A percentile compares a stretch with the other conserved stretches of the same genome.
phyloP scores from a whole-genome alignment of 2,113 vertebrate genomes.

The Uria aalge region DNA sequence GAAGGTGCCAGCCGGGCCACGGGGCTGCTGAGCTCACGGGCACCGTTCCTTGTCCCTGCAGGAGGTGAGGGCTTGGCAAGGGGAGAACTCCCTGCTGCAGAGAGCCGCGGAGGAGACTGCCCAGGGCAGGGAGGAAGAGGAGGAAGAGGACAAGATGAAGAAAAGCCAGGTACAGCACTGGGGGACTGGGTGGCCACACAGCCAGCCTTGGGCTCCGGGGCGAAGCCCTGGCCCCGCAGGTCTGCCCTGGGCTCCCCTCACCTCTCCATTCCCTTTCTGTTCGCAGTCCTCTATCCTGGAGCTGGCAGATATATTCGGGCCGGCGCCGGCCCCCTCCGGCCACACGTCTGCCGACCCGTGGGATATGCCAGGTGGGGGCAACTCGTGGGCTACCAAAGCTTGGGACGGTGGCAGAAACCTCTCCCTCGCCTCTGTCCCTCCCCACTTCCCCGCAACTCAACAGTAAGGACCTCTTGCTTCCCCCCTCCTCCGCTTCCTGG shows the following conservation, averaged over 20 bases:
- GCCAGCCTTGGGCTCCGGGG: neutral
- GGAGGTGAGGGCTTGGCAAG: conserved; percentile 87
- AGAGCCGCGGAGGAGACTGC: conserved; percentile 79
- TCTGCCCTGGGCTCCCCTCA: neutral
- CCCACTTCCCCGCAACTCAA: neutral
- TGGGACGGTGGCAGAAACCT: neutral
- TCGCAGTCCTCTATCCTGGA: conserved; percentile 90
- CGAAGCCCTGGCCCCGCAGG: neutral
- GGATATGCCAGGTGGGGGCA: conserved; percentile 76
- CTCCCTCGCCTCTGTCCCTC: neutral
- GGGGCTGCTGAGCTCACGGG: neutral
- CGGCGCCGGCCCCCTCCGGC: conserved; percentile 71
- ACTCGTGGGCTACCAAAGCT: neutral
- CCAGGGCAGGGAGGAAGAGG: conserved; percentile 74
- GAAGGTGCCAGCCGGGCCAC: neutral
- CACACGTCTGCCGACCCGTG: conserved; percentile 79
- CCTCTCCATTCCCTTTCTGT: conserved; percentile 16
- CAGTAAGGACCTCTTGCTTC: neutral
- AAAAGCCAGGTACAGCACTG: conserved; percentile 73
- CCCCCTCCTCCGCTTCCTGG: neutral
- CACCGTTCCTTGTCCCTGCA: conserved; percentile 54
- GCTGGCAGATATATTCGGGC: conserved; percentile 89
- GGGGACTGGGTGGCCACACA: neutral
- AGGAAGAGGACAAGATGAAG: conserved; percentile 79
- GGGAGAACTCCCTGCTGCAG: conserved; percentile 82